These are phyloP conservation scores for Tipula helvola DNA, from an alignment of 2,888 invertebrate genomes.

Conservation along the genomic window DNA sequence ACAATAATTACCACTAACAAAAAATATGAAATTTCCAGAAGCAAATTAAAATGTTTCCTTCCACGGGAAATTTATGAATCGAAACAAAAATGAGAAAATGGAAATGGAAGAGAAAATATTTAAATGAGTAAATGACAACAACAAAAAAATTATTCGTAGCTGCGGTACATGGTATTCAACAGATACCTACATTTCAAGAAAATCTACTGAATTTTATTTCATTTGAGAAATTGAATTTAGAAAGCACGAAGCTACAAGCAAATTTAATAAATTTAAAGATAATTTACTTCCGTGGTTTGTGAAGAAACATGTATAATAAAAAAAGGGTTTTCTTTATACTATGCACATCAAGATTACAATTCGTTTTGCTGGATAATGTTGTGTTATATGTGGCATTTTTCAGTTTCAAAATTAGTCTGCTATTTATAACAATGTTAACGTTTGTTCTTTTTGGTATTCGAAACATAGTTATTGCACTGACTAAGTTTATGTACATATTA, in stretches of 20 bases:
- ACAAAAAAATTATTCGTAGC: background rate
- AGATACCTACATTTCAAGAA: background rate
- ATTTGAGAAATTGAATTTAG: background rate
- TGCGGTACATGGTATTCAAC: background rate
- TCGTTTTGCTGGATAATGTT: no score
- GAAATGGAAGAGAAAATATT: background rate
- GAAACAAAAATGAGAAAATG: background rate
- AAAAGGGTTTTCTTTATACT: background rate
- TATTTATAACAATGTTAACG: no score
- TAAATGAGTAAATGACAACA: background rate
- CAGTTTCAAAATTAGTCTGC: background rate
- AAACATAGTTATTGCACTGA: background rate
- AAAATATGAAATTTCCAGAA: background rate
- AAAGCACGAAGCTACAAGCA: background rate
- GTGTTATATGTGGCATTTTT: background rate
- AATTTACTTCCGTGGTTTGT: background rate
- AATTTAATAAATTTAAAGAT: background rate
- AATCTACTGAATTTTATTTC: background rate
- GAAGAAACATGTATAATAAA: background rate
- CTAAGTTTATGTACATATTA: background rate
- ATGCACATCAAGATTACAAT: no score
- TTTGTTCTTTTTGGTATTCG: background rate
- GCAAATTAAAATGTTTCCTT: background rate
- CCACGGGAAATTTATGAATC: background rate
- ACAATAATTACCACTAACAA: background rate